Percentiles rank a stretch among this genome's conserved stretches.
Evolutionary conservation across 2,797 vertebrate species (phyloP).

Genomic region (Acrossocheilus fasciatus): DNA sequence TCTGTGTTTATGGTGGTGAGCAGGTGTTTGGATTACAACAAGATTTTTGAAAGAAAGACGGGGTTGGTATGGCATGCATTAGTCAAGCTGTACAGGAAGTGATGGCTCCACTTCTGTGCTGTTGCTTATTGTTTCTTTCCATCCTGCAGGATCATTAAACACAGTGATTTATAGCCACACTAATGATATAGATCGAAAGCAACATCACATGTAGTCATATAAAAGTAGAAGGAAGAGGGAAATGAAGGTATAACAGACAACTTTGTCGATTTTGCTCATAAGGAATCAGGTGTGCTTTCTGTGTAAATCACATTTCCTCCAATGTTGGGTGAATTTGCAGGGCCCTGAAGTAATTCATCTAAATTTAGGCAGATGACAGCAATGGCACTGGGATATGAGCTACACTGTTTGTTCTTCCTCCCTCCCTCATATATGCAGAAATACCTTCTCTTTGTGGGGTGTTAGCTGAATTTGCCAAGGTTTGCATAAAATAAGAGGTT

Average conservation of each 20-base stretch:
- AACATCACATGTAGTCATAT: constrained; percentile 24
- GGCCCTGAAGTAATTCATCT: constrained; percentile 49
- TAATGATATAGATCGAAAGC: constrained; percentile 42
- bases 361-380: constrained; percentile 47
- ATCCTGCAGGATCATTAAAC: constrained; percentile 33
- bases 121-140: constrained; percentile 36
- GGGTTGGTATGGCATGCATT: constrained; percentile 13
- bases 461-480: constrained; percentile 1
- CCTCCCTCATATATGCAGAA: not conserved
- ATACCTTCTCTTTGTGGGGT: not conserved
- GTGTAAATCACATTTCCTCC: constrained; percentile 52
- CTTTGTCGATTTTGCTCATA: constrained; percentile 16
- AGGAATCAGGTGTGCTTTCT: constrained; percentile 49
- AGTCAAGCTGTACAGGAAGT: constrained; percentile 28
- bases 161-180: constrained; percentile 47
- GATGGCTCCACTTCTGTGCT: constrained; percentile 18
- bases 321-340: constrained; percentile 44
- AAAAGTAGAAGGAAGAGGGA: not conserved
- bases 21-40: constrained; percentile 45
- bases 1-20: constrained; percentile 28
- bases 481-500: constrained; percentile 23
- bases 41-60: constrained; percentile 5
- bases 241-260: constrained; percentile 2
- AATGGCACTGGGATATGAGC: constrained; percentile 8
- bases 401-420: not conserved